These are phyloP conservation scores for Brachyalestes nurse DNA, from an alignment of 2,797 vertebrate genomes.

Conservation along the genomic window DNA sequence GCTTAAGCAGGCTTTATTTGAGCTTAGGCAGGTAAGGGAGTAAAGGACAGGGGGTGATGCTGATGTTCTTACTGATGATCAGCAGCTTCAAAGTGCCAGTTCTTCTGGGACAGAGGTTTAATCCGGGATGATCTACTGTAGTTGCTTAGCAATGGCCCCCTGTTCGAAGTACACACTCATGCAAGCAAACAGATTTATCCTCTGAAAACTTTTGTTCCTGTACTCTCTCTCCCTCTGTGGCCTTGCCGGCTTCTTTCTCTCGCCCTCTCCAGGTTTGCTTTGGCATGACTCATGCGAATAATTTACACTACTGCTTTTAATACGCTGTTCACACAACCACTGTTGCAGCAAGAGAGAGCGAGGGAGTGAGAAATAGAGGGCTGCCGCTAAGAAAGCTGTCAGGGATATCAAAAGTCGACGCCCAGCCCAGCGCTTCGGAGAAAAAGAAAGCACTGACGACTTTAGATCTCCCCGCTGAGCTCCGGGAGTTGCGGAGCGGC, in stretches of 20 bases:
- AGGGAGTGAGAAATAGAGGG: neutral
- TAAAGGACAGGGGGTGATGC: slow-evolving; percentile 3
- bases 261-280: slow-evolving; percentile 49
- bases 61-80: slow-evolving; percentile 1
- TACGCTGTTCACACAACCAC: slow-evolving; percentile 12
- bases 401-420: slow-evolving; percentile 22
- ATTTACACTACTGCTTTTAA: slow-evolving; percentile 52
- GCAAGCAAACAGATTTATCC: slow-evolving; percentile 27
- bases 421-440: slow-evolving; percentile 2
- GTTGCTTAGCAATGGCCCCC: slow-evolving; percentile 68
- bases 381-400: slow-evolving; percentile 1
- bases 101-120: slow-evolving; percentile 59
- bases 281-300: slow-evolving; percentile 63
- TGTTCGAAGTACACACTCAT: slow-evolving; percentile 45
- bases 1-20: slow-evolving; percentile 1
- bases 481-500: neutral
- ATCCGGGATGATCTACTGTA: slow-evolving; percentile 56
- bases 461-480: slow-evolving; percentile 17
- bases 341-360: neutral
- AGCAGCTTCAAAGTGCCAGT: neutral
- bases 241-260: slow-evolving; percentile 37
- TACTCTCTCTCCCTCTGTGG: neutral
- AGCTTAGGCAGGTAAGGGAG: neutral
- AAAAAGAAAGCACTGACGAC: neutral
- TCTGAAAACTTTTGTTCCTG: neutral